Evolutionary conservation across 2,113 vertebrate species (phyloP).

Genomic region (Gallinago jamesoni): DNA sequence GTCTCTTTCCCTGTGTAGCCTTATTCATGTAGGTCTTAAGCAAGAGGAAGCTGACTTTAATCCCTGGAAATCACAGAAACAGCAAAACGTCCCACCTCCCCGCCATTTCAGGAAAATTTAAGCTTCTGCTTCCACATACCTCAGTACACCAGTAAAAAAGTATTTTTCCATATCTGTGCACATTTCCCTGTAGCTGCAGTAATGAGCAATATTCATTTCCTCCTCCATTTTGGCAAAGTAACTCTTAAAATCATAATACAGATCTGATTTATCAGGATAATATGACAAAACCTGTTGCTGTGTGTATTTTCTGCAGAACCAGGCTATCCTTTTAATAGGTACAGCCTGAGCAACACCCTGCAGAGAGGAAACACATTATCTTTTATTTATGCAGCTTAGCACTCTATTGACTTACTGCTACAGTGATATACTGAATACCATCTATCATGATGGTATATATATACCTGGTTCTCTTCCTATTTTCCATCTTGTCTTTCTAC

Average conservation of each 20-base stretch:
- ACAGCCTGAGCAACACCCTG: conserved; percentile 7
- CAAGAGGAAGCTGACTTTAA: conserved; percentile 36
- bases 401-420: conserved; percentile 14
- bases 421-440: not conserved
- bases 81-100: not conserved
- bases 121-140: conserved; percentile 10
- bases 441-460: no score
- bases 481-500: not conserved
- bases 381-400: conserved; percentile 30
- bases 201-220: not conserved
- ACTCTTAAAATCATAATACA: not conserved
- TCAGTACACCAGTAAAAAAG: not conserved
- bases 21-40: not conserved
- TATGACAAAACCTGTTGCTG: conserved; percentile 6
- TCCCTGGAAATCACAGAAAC: conserved; percentile 39
- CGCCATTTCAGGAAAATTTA: not conserved
- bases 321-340: not conserved
- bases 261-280: not conserved
- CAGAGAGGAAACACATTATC: conserved; percentile 29
- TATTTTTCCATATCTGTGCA: not conserved
- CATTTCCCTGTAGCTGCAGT: not conserved
- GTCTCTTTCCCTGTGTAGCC: not conserved
- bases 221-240: not conserved
- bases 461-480: conserved; percentile 11
- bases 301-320: conserved; percentile 14